These are phyloP conservation scores for Acleris sparsana DNA, from an alignment of 2,888 invertebrate genomes.

Conservation along the genomic window DNA sequence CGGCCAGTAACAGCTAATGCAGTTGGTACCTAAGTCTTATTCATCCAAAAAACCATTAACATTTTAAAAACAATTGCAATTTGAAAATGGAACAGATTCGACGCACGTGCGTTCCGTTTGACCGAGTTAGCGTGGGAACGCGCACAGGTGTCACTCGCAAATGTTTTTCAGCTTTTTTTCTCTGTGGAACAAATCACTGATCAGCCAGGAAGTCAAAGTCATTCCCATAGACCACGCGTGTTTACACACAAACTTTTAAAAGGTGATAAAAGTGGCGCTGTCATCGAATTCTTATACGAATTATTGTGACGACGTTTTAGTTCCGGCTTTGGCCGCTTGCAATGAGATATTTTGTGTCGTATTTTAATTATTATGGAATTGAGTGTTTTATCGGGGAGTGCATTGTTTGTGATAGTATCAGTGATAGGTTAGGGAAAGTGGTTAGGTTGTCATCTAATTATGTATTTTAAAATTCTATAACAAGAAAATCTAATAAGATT, in stretches of 20 bases:
- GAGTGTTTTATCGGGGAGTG: neutral
- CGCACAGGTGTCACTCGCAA: slow-evolving; percentile 21
- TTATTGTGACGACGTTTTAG: neutral
- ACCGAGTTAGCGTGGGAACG: slow-evolving; percentile 29
- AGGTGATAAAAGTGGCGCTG: neutral
- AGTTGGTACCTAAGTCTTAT: too few relatives aligned
- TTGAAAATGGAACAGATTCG: slow-evolving; percentile 29
- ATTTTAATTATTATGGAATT: slow-evolving; percentile 1
- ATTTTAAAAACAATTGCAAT: slow-evolving; percentile 6
- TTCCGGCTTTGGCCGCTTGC: neutral
- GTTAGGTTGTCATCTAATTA: neutral
- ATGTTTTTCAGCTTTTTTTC: neutral
- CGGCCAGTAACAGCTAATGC: too few relatives aligned
- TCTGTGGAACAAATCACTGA: slow-evolving; percentile 28
- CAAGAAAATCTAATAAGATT: too few relatives aligned
- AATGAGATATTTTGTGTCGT: neutral
- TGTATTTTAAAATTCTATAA: neutral
- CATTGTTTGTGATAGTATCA: slow-evolving; percentile 3
- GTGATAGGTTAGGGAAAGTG: neutral
- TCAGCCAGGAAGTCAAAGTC: slow-evolving; percentile 28
- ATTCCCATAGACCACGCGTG: slow-evolving; percentile 29
- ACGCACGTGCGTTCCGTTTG: slow-evolving; percentile 31
- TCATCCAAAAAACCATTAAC: too few relatives aligned
- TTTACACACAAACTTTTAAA: slow-evolving; percentile 10
- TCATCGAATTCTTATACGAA: neutral